phyloP scores from a whole-genome alignment of 2,113 vertebrate species.

The Tragelaphus buxtoni region DNA sequence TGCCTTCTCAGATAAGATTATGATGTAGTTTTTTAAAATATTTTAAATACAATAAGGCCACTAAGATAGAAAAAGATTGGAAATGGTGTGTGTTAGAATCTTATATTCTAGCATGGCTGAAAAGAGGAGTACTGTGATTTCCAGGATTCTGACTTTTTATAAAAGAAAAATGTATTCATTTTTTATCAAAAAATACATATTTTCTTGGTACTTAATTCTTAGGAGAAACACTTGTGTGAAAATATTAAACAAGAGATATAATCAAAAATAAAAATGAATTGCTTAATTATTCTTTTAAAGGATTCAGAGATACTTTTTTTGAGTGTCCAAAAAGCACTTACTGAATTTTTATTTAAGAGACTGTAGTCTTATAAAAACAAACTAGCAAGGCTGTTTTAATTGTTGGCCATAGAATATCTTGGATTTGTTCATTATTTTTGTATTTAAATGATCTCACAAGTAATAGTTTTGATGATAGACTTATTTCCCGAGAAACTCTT shows the following conservation, averaged over 20 bases:
- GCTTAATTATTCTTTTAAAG: constrained; percentile 1
- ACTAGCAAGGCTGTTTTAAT: not conserved
- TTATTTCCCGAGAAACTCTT: not conserved
- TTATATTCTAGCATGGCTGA: not conserved
- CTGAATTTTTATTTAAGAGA: constrained; percentile 6
- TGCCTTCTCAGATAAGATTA: not conserved
- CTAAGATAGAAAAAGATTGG: not conserved
- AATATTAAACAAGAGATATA: constrained; percentile 10
- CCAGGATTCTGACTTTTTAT: constrained; percentile 19
- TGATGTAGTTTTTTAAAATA: not conserved
- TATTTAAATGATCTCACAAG: not conserved
- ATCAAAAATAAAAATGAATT: not conserved
- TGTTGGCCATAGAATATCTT: not conserved
- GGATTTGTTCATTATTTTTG: not conserved
- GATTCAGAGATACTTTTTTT: not conserved
- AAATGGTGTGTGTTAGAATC: not conserved
- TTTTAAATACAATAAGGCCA: not conserved
- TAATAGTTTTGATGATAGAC: not conserved
- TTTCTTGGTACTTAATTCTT: not conserved
- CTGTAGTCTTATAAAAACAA: not conserved
- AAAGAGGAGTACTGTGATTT: not conserved
- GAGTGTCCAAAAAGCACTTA: not conserved
- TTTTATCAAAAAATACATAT: not conserved
- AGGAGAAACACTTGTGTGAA: not conserved
- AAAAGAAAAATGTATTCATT: not conserved